phyloP scores from a whole-genome alignment of 2,797 vertebrate genomes.

The Otus scops region DNA sequence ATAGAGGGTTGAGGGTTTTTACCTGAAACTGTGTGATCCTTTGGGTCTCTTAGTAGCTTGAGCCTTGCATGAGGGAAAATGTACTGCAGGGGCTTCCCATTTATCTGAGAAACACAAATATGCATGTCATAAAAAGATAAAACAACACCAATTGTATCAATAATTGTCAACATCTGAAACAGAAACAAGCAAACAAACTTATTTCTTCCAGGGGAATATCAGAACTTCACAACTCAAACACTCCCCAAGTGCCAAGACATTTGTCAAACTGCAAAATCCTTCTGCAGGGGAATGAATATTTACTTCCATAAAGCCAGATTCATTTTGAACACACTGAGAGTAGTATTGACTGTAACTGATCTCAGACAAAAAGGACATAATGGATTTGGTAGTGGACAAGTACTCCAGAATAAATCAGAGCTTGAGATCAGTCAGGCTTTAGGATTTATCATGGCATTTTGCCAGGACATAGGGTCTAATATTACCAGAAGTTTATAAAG shows the following conservation, averaged over 20 bases:
- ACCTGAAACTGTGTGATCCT: conserved; percentile 97
- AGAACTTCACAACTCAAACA: background rate
- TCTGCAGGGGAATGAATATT: background rate
- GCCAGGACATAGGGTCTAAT: background rate
- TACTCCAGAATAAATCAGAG: background rate
- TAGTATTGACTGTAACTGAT: background rate
- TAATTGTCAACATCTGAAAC: background rate
- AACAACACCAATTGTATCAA: background rate
- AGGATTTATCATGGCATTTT: background rate
- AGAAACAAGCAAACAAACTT: background rate
- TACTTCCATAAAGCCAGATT: background rate
- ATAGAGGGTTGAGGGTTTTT: conserved; percentile 14
- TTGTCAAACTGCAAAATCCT: background rate
- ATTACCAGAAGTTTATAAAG: background rate
- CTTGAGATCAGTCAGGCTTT: background rate
- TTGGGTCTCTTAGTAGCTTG: conserved; percentile 89
- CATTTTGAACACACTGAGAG: background rate
- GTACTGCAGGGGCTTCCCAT: conserved; percentile 87
- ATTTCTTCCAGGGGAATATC: background rate
- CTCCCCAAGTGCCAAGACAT: background rate
- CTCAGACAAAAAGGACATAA: background rate
- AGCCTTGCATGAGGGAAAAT: conserved; percentile 89
- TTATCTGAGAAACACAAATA: conserved; percentile 81
- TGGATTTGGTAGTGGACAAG: background rate
- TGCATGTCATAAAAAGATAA: conserved; percentile 19